Base-by-base conservation (phyloP, 1,140 invertebrate species). In the Euura saliciscinereae region DNA sequence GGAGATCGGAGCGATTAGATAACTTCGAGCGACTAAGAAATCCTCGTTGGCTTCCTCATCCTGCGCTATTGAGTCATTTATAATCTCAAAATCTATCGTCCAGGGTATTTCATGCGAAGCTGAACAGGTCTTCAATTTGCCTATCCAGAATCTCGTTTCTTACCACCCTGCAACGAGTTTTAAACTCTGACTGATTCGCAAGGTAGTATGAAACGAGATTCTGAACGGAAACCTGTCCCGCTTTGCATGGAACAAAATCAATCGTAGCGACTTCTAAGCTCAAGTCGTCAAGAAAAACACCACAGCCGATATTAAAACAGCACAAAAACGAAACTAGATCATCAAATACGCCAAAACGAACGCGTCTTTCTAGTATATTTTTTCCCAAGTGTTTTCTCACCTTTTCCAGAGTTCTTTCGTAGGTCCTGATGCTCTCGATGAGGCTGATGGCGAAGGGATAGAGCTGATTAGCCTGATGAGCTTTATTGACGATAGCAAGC, bases 391-490 rank as follows among this genome's bases (percentile, higher is more conserved):
- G 73, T 73, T 70, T 64, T 76, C 81, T 88, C 90, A 98, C 96
- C 94, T 99, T 99, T 88, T 99, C 97, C 80, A 98, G 88, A 4
- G 97, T 98, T 82, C 96, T 92, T 84, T 99, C 97, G 83, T 99
- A 99, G 5, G 98, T 98, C 75, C 97, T 91, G 28, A 99, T 95
- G 85, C 97, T 99, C 87, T 99, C 98, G 83, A 99, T 98, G 65
- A 99, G 89, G 3, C 98, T 99, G 78, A 99, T 99, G 5, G 98
- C 99, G 89, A 97, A 99, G 3, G 99, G 99, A 88, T 99, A 99
- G 1, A 99, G 91, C 84, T 99, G 96, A 87, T 99, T 99, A 0
- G 98, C 98, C 84, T 99, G 97, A 87, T 99, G 98, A 6, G 98
- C 98, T 87, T 99, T 99, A 86, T 99, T 99, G 0, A 99, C 97